Conservation (phyloP, 2,888 invertebrate species). For the Phyllotreta striolata region DNA sequence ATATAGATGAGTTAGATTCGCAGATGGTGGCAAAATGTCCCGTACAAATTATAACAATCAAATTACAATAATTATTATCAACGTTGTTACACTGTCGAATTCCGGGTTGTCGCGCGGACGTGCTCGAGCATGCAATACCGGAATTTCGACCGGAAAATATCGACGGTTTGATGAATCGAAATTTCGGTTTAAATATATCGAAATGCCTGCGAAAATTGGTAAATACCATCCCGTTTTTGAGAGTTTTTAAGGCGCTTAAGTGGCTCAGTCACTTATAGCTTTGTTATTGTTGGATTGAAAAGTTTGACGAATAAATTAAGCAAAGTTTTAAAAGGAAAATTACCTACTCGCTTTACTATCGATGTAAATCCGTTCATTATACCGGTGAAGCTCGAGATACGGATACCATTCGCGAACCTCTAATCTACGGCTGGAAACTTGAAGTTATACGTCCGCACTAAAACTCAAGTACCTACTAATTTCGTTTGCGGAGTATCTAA, state of each 20-base stretch:
- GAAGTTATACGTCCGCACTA: conserved; percentile 11
- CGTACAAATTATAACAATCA: conserved; percentile 39
- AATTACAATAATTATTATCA: conserved; percentile 38
- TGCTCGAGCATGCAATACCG: conserved; percentile 23
- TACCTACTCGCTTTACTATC: conserved; percentile 1
- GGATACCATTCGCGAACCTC: conserved; percentile 6
- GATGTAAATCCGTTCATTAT: conserved; percentile 6
- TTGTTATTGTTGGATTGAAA: too few relatives aligned
- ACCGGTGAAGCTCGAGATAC: background rate
- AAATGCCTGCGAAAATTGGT: too few relatives aligned
- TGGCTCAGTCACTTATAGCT: too few relatives aligned
- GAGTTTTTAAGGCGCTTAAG: too few relatives aligned
- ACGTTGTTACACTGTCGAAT: conserved; percentile 28
- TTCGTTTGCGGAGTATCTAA: conserved; percentile 22
- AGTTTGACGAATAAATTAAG: too few relatives aligned
- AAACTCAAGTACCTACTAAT: conserved; percentile 20
- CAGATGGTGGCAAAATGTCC: conserved; percentile 33
- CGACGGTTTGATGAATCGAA: background rate
- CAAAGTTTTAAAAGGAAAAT: conserved; percentile 3
- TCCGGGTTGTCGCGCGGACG: conserved; percentile 24
- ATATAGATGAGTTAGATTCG: conserved; percentile 26
- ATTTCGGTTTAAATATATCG: too few relatives aligned
- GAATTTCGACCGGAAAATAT: conserved; percentile 12
- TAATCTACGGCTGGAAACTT: conserved; percentile 15
- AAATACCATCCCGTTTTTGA: too few relatives aligned